Conservation (phyloP, 2,113 vertebrate species). For the Oryzias javanicus region DNA sequence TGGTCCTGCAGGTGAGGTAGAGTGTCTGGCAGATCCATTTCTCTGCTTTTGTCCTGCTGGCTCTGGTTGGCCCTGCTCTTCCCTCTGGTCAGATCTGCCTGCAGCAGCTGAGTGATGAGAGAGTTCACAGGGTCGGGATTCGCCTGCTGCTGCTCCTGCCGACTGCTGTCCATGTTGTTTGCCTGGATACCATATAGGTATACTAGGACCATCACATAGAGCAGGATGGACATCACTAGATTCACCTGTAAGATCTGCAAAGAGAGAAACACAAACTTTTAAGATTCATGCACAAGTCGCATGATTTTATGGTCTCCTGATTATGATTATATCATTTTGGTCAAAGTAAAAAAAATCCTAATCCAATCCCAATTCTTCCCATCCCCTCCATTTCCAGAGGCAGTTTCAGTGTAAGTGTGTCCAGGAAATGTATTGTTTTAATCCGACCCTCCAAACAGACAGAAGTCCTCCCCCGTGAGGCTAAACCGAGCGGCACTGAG, state of each 20-base stretch:
- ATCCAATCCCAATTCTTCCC: too few relatives aligned
- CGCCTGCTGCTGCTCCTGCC: conserved; percentile 72
- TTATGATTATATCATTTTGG: too few relatives aligned
- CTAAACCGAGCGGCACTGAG: too few relatives aligned
- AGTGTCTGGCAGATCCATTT: conserved; percentile 19
- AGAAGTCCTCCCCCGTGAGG: too few relatives aligned
- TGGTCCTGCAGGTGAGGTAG: conserved; percentile 32
- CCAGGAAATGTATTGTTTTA: too few relatives aligned
- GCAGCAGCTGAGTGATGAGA: conserved; percentile 94
- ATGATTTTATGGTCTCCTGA: neutral
- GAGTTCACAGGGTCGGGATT: conserved; percentile 92
- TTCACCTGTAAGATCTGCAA: conserved; percentile 98
- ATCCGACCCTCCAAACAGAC: too few relatives aligned
- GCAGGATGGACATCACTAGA: conserved; percentile 99
- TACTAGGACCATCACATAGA: conserved; percentile 96
- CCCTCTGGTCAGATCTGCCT: conserved; percentile 88
- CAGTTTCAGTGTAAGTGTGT: too few relatives aligned
- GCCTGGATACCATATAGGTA: conserved; percentile 97
- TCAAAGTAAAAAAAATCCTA: too few relatives aligned
- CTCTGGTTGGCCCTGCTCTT: conserved; percentile 66
- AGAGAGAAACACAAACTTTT: conserved; percentile 50
- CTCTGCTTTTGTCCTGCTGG: conserved; percentile 47
- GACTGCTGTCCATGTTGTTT: conserved; percentile 86
- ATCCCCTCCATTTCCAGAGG: too few relatives aligned
- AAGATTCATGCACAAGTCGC: neutral